A percentile compares a stretch with the other conserved stretches of the same genome.
phyloP scores from a whole-genome alignment of 1,140 invertebrate genomes.

The Muscidifurax raptorellus region DNA sequence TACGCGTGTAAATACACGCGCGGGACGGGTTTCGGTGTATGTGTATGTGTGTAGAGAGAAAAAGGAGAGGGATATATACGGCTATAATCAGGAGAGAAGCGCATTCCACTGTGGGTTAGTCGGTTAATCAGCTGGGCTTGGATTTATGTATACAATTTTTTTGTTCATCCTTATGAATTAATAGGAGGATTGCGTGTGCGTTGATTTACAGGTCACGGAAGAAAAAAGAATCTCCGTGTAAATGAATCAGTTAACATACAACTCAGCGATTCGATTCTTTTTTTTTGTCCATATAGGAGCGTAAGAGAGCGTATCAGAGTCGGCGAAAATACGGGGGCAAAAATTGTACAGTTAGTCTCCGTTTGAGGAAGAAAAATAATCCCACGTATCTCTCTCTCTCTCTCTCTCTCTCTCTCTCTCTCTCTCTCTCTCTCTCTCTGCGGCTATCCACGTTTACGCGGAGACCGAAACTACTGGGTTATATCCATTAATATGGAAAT shows the following conservation, averaged over 20 bases:
- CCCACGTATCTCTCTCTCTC: background rate
- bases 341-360: slow-evolving; percentile 24
- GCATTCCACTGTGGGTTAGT: slow-evolving; percentile 18
- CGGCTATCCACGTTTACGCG: no score
- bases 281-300: no score
- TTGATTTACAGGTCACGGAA: no score
- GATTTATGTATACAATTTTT: background rate
- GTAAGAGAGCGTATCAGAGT: no score
- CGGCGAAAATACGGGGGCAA: background rate
- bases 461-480: slow-evolving; percentile 11
- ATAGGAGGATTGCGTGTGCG: no score
- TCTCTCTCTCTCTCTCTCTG: no score
- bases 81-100: background rate
- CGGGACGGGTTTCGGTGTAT: background rate
- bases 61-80: background rate
- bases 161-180: background rate
- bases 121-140: slow-evolving; percentile 7
- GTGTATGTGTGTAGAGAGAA: background rate
- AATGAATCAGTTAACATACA: no score
- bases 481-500: slow-evolving; percentile 37
- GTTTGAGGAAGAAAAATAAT: slow-evolving; percentile 4
- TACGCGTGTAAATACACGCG: background rate
- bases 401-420: no score
- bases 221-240: no score
- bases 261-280: no score